A percentile compares a stretch with the other conserved stretches of the same genome.
These are phyloP conservation scores for Hepsetus odoe DNA, from an alignment of 2,113 vertebrate species.

Conservation along the genomic window DNA sequence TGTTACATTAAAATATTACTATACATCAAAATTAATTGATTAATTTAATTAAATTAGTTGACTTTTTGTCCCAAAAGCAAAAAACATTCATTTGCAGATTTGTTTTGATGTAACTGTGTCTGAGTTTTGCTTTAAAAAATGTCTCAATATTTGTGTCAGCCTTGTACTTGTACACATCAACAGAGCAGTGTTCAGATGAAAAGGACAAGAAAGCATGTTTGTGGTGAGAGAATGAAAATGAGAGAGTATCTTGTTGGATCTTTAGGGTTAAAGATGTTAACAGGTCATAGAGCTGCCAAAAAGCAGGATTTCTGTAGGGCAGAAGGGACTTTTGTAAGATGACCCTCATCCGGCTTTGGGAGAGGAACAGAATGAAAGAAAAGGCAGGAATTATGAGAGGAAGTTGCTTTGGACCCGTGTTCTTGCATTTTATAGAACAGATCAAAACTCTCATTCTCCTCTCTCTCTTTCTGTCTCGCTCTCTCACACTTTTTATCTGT, in stretches of 20 bases:
- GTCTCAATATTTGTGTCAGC: background rate
- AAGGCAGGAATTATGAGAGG: conserved; percentile 52
- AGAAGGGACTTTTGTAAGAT: conserved; percentile 69
- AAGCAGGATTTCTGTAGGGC: conserved; percentile 66
- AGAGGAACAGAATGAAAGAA: conserved; percentile 63
- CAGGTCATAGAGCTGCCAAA: conserved; percentile 64
- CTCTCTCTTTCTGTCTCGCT: conserved; percentile 35
- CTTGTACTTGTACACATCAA: background rate
- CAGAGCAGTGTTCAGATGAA: background rate
- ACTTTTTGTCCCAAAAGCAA: no score
- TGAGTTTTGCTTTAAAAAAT: background rate
- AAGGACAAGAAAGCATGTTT: background rate
- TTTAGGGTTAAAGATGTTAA: conserved; percentile 62
- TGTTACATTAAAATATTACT: no score
- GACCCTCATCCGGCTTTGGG: conserved; percentile 71
- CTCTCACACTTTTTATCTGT: background rate
- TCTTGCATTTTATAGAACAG: conserved; percentile 34
- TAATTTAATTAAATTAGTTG: no score
- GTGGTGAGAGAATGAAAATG: conserved; percentile 28
- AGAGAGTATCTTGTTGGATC: conserved; percentile 61
- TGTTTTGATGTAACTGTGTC: no score
- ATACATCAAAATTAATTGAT: no score
- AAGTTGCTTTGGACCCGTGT: conserved; percentile 56
- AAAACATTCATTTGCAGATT: no score
- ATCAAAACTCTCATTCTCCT: conserved; percentile 55